Conservation (phyloP, 2,113 vertebrate genomes). For the Spermophilus dauricus region DNA sequence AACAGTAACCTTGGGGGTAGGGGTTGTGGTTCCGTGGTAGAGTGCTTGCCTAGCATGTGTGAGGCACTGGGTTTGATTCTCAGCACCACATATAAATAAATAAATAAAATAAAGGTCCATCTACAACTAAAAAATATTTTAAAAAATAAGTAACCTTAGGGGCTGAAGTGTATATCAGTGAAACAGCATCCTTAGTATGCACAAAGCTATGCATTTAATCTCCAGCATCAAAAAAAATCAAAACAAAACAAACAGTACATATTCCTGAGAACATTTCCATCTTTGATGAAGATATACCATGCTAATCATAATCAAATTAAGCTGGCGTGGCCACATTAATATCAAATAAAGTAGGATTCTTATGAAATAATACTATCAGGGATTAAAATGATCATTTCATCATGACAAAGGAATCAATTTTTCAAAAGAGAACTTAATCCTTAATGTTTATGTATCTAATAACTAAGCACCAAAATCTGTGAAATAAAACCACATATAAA, state of each 20-base stretch:
- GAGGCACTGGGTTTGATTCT: too few species aligned
- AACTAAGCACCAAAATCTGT: conserved; percentile 31
- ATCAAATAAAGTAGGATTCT: conserved; percentile 55
- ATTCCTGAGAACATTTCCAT: background rate
- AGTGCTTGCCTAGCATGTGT: too few species aligned
- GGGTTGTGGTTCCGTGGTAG: too few species aligned
- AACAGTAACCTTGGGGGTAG: background rate
- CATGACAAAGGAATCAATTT: conserved; percentile 39
- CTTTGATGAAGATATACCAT: background rate
- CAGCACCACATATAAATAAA: too few species aligned
- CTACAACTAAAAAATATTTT: too few species aligned
- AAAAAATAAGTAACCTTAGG: background rate
- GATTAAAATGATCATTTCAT: conserved; percentile 19
- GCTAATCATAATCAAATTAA: conserved; percentile 48
- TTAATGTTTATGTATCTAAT: conserved; percentile 31
- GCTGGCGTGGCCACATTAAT: background rate
- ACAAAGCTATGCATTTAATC: background rate
- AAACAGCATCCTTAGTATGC: background rate
- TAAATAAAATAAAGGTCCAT: too few species aligned
- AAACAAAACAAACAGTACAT: too few species aligned
- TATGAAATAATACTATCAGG: conserved; percentile 21
- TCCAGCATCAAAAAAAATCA: background rate
- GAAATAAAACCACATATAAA: conserved; percentile 38
- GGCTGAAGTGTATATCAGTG: background rate
- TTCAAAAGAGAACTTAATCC: conserved; percentile 49